phyloP scores from a whole-genome alignment of 2,888 invertebrate species.

The Lycophotia porphyrea region DNA sequence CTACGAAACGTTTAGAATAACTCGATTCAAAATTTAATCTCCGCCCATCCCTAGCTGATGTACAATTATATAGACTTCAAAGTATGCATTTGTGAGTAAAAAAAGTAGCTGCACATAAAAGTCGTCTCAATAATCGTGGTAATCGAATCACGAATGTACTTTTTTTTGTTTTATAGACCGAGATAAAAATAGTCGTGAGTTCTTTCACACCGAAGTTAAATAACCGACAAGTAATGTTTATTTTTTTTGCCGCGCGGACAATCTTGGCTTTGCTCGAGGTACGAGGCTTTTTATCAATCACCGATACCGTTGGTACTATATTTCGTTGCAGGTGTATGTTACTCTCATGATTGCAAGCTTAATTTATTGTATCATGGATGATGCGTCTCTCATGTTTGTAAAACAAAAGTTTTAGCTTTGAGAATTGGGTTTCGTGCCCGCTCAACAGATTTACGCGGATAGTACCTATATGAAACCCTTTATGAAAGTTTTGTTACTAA shows the following conservation, averaged over 20 bases:
- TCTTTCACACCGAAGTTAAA: conserved; percentile 78
- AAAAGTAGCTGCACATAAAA: conserved; percentile 68
- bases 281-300: conserved; percentile 72
- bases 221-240: conserved; percentile 67
- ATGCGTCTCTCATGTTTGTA: conserved; percentile 21
- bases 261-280: conserved; percentile 48
- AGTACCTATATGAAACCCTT: not conserved
- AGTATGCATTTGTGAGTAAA: conserved; percentile 66
- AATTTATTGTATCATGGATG: conserved; percentile 32
- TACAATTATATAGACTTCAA: conserved; percentile 62
- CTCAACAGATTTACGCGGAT: conserved; percentile 27
- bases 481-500: conserved; percentile 8
- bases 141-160: conserved; percentile 78
- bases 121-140: conserved; percentile 75
- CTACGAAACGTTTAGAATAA: conserved; percentile 61
- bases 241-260: conserved; percentile 66
- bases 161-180: conserved; percentile 68
- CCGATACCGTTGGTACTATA: conserved; percentile 63
- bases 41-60: conserved; percentile 51
- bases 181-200: conserved; percentile 77
- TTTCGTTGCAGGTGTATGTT: conserved; percentile 47
- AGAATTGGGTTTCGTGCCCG: conserved; percentile 14
- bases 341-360: conserved; percentile 9
- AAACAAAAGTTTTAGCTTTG: conserved; percentile 38
- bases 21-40: conserved; percentile 59